Evolutionary conservation across 2,888 invertebrate genomes (phyloP).

Genomic region (Cepaea hortensis): DNA sequence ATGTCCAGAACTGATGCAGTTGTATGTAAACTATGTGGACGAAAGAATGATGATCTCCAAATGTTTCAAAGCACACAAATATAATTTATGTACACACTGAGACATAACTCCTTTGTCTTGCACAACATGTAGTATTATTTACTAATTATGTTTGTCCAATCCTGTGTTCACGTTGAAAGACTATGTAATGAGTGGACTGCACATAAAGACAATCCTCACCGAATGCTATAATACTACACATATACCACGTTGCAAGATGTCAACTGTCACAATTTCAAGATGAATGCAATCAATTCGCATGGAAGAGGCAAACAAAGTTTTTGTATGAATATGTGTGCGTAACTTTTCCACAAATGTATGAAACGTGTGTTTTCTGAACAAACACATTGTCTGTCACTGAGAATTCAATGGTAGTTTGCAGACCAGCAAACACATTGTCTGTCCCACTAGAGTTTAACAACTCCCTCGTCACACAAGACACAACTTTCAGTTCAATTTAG

Average conservation of each 20-base stretch:
- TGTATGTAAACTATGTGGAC: too few species aligned
- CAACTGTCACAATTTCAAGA: background rate
- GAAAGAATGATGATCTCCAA: too few species aligned
- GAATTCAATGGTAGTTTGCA: background rate
- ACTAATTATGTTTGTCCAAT: too few species aligned
- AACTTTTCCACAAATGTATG: slow-evolving; percentile 45
- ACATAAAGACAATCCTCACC: background rate
- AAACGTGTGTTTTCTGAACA: slow-evolving; percentile 31
- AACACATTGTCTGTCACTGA: slow-evolving; percentile 44
- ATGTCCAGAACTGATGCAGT: too few species aligned
- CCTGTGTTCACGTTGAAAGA: background rate
- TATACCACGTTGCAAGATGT: slow-evolving; percentile 2
- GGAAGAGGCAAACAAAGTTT: background rate
- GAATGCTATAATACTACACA: slow-evolving; percentile 2
- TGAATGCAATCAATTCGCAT: background rate
- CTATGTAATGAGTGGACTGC: background rate
- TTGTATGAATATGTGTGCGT: slow-evolving; percentile 13
- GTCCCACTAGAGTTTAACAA: background rate
- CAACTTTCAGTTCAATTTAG: background rate
- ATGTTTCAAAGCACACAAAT: too few species aligned
- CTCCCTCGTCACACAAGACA: background rate
- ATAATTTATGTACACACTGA: too few species aligned
- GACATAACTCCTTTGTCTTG: too few species aligned
- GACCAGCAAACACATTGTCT: slow-evolving; percentile 17
- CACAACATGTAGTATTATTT: too few species aligned